These are phyloP conservation scores for Aethina tumida DNA, from an alignment of 1,140 invertebrate genomes.

Conservation along the genomic window DNA sequence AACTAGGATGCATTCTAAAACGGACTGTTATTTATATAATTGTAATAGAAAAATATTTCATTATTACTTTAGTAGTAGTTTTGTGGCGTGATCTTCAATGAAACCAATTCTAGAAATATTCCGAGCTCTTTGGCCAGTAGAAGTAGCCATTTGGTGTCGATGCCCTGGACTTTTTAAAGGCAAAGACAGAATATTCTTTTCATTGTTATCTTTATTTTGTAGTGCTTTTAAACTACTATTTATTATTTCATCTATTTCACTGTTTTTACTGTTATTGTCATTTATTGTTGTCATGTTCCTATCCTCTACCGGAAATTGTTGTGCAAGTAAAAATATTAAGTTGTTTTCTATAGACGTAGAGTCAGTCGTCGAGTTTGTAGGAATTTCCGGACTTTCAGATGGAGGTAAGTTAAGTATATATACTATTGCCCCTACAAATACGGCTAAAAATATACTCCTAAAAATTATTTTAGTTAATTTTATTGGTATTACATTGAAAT, in stretches of 20 bases:
- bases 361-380: slow-evolving; percentile 8
- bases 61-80: slow-evolving; percentile 39
- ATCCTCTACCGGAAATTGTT: slow-evolving; percentile 19
- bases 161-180: slow-evolving; percentile 50
- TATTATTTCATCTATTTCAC: slow-evolving; percentile 38
- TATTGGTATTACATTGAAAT: neutral
- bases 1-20: slow-evolving; percentile 5
- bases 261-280: slow-evolving; percentile 13
- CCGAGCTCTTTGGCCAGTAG: slow-evolving; percentile 46
- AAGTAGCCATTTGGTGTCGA: slow-evolving; percentile 56
- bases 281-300: slow-evolving; percentile 9
- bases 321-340: slow-evolving; percentile 10
- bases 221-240: slow-evolving; percentile 46
- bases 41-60: slow-evolving; percentile 10
- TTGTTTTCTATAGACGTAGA: slow-evolving; percentile 4
- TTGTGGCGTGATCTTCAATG: slow-evolving; percentile 55
- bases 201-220: slow-evolving; percentile 40
- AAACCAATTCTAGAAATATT: slow-evolving; percentile 51
- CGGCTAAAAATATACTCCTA: slow-evolving; percentile 38
- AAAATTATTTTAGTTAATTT: slow-evolving; percentile 8
- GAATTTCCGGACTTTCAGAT: slow-evolving; percentile 15
- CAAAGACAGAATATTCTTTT: slow-evolving; percentile 39
- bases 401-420: slow-evolving; percentile 41
- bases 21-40: neutral
- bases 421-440: slow-evolving; percentile 42